Evolutionary conservation across 2,113 vertebrate species (phyloP), one percentile per base, ranked within the genome.

Genomic region (Emydocephalus ijimae): DNA sequence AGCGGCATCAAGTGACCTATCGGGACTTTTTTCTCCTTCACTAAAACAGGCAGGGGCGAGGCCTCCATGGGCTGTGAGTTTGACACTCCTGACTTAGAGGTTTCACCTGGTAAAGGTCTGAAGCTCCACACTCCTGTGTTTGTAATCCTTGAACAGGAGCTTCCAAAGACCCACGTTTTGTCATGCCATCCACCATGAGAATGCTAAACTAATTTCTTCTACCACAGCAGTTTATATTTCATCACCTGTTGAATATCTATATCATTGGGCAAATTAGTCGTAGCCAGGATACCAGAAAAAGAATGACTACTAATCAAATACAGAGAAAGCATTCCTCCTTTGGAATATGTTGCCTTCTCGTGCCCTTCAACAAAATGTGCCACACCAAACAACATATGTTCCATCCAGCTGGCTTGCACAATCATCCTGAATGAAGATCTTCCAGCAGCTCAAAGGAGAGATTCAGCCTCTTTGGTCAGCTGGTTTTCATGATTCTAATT

Each of bases 221-320:
- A 64, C 54, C n/a, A 43, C 55, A 89, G 0, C 0, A 6, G 0
- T 20, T 85, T 0, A 0, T 52, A 91, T 15, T 74, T 85, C 0
- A 6, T 34, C 48, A 26, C 74, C 20, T 48, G 0, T 39, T 34
- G 12, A 1, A 7, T 21, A 26, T 74, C 48, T 90, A 52, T 0
- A 0, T 0, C 7, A 87, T 59, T 20, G 91, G 92, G 15, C 7
- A 55, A 54, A 11, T 85, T 34, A 88, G 26, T 54, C 89, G 0
- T 0, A n/a, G 20, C 14, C n/a, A 0, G 0, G 34, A 29, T 86
- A 34, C 54, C 54, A 43, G 1, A 43, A 61, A 3, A 6, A 74
- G 20, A 57, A 1, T 10, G 45, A 57, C 90, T 11, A 61, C 89
- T 55, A 21, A 56, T 14, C 48, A 20, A 59, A 52, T 48, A 54